Base-by-base conservation (phyloP, 2,888 invertebrate species). In the Andrena trimmerana region DNA sequence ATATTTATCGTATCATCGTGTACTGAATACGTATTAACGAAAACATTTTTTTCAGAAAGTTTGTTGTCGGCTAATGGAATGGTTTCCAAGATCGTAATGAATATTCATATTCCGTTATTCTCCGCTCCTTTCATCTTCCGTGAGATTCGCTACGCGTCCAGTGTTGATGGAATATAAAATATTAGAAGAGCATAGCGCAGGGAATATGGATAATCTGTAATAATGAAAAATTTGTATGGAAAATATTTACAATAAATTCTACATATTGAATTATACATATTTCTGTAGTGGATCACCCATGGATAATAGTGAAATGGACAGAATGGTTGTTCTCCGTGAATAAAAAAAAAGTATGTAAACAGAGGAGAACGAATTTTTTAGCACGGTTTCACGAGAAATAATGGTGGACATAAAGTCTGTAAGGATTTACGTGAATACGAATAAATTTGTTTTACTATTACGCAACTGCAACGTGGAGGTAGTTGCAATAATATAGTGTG, bases 391-490 rank as follows among this genome's bases (percentile, higher is more conserved):
- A 2, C n/a, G 54, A 2, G 59, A 60, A 60, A 29, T 5, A 59
- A 5, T 29, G 59, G n/a, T 0, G n/a, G 16, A 60, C n/a, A 16
- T 60, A 60, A 59, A 60, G 10, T n/a, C 16, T 16, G 29, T 7
- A 7, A 0, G 31, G 16, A 60, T 60, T 31, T 60, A n/a, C 16
- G 59, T 29, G 59, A 60, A 60, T 60, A 31, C 7, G 6, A 60
- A 60, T 60, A 60, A 60, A 60, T 60, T 31, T 16, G 29, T 31
- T 60, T 31, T 57, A 57, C 27, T 57, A 27, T 52, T 52, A 52
- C 20, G 52, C 6, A 52, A 52, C 52, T 20, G 52, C 20, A 31
- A 31, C n/a, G 31, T 31, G 24, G 2, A 2, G 52, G 52, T 20
- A 31, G 31, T 7, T 29, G n/a, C 31, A n/a, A 29, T 60, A 60